A percentile compares a stretch with the other conserved stretches of the same genome.
Evolutionary conservation across 2,888 invertebrate species (phyloP).

Genomic region (Ornithoptera priamus): DNA sequence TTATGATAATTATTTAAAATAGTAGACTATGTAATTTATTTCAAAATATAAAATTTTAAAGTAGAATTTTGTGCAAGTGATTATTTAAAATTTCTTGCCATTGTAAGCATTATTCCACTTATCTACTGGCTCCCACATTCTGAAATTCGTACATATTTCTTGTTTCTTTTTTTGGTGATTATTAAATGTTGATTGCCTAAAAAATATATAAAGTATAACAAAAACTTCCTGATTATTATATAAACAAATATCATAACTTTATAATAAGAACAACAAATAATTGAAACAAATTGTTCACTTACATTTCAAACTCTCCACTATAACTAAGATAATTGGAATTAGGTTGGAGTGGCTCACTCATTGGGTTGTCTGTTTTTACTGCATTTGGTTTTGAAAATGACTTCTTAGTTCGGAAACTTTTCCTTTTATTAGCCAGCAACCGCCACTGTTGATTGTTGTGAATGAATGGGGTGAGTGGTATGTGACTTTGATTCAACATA

Average conservation of each 20-base stretch:
- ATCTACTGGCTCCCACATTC: conserved; percentile 58
- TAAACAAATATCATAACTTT: neutral
- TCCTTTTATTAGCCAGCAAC: conserved; percentile 48
- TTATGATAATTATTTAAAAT: too few relatives aligned
- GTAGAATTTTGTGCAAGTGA: neutral
- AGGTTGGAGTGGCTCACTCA: conserved; percentile 60
- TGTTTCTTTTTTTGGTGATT: conserved; percentile 26
- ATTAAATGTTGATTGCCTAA: conserved; percentile 39
- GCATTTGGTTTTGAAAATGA: conserved; percentile 47
- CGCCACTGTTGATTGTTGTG: conserved; percentile 43
- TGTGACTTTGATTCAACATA: conserved; percentile 36
- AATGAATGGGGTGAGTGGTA: conserved; percentile 36
- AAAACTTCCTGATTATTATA: neutral
- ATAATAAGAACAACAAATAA: neutral
- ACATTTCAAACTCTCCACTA: conserved; percentile 64
- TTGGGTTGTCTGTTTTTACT: conserved; percentile 46
- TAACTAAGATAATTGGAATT: conserved; percentile 51
- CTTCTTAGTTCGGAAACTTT: conserved; percentile 46
- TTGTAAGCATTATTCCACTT: conserved; percentile 38
- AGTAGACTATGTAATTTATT: too few relatives aligned
- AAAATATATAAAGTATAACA: conserved; percentile 12
- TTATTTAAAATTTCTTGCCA: conserved; percentile 39
- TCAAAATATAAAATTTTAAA: too few relatives aligned
- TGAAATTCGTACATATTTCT: conserved; percentile 51
- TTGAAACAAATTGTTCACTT: conserved; percentile 38